Conservation (phyloP, 2,113 vertebrate genomes). For the Sylvia atricapilla region DNA sequence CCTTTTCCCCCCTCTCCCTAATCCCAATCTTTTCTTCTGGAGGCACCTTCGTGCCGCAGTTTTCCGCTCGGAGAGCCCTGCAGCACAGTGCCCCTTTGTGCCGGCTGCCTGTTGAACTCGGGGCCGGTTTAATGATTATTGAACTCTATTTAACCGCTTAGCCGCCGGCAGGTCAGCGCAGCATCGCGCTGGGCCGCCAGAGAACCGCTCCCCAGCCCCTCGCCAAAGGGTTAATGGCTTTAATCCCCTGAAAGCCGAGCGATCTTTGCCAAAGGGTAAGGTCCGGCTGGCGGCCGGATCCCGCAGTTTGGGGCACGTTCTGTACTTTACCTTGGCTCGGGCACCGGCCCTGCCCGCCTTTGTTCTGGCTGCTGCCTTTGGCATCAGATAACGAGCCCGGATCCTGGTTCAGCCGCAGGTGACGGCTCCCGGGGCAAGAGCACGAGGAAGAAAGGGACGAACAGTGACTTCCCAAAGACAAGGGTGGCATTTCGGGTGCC, state of each 20-base stretch:
- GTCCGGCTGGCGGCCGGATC: constrained; percentile 26
- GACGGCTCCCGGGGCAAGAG: background rate
- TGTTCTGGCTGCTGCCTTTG: background rate
- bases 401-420: constrained; percentile 39
- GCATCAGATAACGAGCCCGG: background rate
- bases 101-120: constrained; percentile 22
- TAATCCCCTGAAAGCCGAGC: constrained; percentile 37
- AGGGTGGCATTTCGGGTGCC: fast-evolving
- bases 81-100: constrained; percentile 53
- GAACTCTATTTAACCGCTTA: constrained; percentile 19
- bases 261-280: constrained; percentile 4
- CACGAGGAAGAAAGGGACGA: background rate
- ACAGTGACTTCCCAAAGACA: background rate
- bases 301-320: background rate
- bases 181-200: background rate
- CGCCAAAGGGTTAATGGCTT: constrained; percentile 35
- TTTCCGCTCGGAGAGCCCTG: background rate
- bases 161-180: background rate
- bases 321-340: constrained; percentile 14
- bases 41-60: background rate
- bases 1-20: background rate
- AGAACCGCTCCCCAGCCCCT: background rate
- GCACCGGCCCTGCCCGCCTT: background rate
- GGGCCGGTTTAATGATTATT: constrained; percentile 50
- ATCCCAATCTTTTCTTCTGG: background rate